Base-by-base conservation (phyloP, 2,113 vertebrate species). In the Chlorocebus sabaeus region DNA sequence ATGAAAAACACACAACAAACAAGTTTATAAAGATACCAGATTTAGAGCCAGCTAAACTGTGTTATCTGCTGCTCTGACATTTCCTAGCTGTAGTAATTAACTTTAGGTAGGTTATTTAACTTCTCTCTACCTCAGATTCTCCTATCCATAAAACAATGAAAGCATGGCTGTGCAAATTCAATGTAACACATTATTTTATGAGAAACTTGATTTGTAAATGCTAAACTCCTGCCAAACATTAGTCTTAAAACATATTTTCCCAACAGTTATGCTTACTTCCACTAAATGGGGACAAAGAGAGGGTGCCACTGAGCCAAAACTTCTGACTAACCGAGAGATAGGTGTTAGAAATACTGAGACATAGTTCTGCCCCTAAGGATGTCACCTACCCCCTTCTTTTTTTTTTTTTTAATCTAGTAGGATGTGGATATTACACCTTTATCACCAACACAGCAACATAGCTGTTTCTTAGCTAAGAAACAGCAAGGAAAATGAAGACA, bases 191-290 rank as follows among this genome's bases (percentile, higher is more conserved):
- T 50, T 73, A 43, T 32, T 72, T 91, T 85, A 93, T 50, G 50
- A 95, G 85, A 96, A 93, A 92, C 75, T 45, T 27, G 59, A 78
- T 68, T 94, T 91, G 18, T 75, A 89, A 85, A 78, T 95, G 87
- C 61, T 90, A 80, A 90, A 75, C 30, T 92, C 17, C 68, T 50
- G 79, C 0, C 40, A 79, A 94, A 89, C 61, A 68, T 72, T 68
- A 48, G n/a, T 92, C 83, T 92, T 93, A 68, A 93, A 23, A 90
- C 55, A 79, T 68, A 87, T 50, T 94, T 75, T 96, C 30, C 61
- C 35, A 90, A 52, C 16, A 76, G 23, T 89, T 93, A 68, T 9
- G 25, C 23, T 50, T 43, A 52, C 45, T 90, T 87, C 45, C 80
- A 92, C 20, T 92, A 83, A 68, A 68, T 7, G 38, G 30, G 32